phyloP scores from a whole-genome alignment of 2,113 vertebrate species.

The Dromaius novaehollandiae region DNA sequence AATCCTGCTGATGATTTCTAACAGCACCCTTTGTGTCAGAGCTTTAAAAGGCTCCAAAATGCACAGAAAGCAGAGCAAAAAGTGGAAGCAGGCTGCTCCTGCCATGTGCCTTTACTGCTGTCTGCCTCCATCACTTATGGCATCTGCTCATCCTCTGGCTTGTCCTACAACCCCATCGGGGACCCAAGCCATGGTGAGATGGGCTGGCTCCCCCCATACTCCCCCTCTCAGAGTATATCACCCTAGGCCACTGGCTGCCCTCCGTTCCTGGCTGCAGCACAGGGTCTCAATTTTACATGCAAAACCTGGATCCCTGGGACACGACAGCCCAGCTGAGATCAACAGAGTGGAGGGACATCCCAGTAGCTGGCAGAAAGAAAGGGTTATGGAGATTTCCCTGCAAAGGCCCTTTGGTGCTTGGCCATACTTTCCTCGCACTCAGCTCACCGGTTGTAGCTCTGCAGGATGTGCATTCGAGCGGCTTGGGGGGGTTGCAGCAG shows the following conservation, averaged over 20 bases:
- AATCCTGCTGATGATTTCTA: background rate
- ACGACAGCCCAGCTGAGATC: background rate
- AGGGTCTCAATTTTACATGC: background rate
- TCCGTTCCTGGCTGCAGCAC: background rate
- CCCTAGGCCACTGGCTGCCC: background rate
- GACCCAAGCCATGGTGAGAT: accelerated
- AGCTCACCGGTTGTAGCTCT: too few species aligned
- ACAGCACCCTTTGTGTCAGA: background rate
- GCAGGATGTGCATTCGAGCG: too few species aligned
- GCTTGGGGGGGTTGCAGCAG: background rate
- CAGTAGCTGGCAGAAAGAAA: background rate
- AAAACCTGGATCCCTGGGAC: background rate
- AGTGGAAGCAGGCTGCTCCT: background rate
- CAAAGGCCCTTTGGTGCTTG: background rate
- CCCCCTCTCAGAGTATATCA: accelerated
- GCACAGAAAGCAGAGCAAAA: background rate
- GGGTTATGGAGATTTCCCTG: background rate
- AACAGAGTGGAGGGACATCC: background rate
- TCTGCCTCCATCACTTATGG: background rate
- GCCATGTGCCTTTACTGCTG: background rate
- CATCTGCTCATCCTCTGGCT: background rate
- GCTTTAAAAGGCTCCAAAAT: background rate
- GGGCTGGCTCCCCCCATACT: accelerated
- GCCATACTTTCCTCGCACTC: background rate
- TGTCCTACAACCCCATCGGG: background rate